These are phyloP conservation scores for Chromobotia macracanthus DNA, from an alignment of 2,797 vertebrate genomes.

Conservation along the genomic window DNA sequence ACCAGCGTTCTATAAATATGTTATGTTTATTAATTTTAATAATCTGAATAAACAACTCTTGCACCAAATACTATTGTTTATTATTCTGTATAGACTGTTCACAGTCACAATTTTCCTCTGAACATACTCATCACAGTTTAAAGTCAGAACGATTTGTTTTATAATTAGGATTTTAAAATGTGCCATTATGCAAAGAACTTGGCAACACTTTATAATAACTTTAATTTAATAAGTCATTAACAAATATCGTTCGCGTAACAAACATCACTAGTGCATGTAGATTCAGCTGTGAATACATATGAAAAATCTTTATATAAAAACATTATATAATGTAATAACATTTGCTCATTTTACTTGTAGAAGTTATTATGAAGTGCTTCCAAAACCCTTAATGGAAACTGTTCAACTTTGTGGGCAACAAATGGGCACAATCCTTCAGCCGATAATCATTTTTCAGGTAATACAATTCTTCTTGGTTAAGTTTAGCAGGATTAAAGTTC, in stretches of 20 bases:
- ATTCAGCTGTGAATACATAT: constrained; percentile 57
- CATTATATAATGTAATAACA: not conserved
- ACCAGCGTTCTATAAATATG: not conserved
- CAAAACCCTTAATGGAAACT: constrained; percentile 65
- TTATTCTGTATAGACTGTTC: constrained; percentile 2
- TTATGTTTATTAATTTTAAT: not conserved
- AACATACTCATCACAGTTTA: not conserved
- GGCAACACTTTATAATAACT: constrained; percentile 35
- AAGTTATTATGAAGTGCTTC: constrained; percentile 14
- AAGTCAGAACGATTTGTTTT: constrained; percentile 1
- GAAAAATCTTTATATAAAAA: too few species aligned
- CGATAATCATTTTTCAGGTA: constrained; percentile 81
- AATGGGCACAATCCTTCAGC: constrained; percentile 56
- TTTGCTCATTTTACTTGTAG: not conserved
- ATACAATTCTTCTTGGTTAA: constrained; percentile 66
- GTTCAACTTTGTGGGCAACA: constrained; percentile 69
- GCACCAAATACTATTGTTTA: not conserved
- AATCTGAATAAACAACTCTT: not conserved
- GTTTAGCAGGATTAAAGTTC: constrained; percentile 67
- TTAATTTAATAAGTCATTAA: constrained; percentile 46
- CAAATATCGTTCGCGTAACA: constrained; percentile 20
- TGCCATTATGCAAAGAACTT: constrained; percentile 38
- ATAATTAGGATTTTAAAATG: constrained; percentile 36
- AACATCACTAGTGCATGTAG: constrained; percentile 44
- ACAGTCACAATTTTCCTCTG: not conserved